These are phyloP conservation scores for Erpetoichthys calabaricus DNA, from an alignment of 2,797 vertebrate genomes.

Conservation along the genomic window DNA sequence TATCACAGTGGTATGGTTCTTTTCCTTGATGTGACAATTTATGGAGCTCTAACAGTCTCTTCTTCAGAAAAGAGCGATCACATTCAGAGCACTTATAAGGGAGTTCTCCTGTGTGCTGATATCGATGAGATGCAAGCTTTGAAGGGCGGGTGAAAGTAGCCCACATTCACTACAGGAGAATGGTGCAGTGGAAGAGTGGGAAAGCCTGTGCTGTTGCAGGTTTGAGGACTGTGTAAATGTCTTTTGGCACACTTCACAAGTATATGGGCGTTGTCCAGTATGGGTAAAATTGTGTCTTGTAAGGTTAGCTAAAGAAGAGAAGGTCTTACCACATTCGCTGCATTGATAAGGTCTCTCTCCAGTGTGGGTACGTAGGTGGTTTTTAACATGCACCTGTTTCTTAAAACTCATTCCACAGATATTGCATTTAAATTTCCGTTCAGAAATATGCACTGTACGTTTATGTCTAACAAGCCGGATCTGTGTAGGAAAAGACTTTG, in stretches of 20 bases:
- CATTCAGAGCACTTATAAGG: conserved; percentile 56
- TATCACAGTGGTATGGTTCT: conserved; percentile 9
- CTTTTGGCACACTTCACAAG: conserved; percentile 68
- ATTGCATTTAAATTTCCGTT: conserved; percentile 66
- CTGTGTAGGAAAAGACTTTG: conserved; percentile 55
- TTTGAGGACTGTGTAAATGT: conserved; percentile 81
- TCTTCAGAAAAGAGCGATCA: conserved; percentile 46
- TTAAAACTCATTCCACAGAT: conserved; percentile 74
- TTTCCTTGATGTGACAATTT: conserved; percentile 19
- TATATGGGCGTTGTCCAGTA: conserved; percentile 68
- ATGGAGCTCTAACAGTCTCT: conserved; percentile 46
- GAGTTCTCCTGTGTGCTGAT: conserved; percentile 46
- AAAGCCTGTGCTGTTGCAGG: conserved; percentile 70
- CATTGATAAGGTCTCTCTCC: conserved; percentile 80
- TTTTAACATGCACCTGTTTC: conserved; percentile 70
- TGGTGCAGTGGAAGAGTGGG: conserved; percentile 43
- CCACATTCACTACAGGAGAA: conserved; percentile 51
- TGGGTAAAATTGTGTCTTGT: conserved; percentile 76
- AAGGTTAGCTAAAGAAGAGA: conserved; percentile 71
- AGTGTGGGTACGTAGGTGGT: conserved; percentile 76
- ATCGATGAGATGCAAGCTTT: conserved; percentile 54
- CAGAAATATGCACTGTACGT: conserved; percentile 48
- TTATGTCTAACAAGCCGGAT: conserved; percentile 63
- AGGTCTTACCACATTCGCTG: conserved; percentile 69
- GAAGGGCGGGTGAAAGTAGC: conserved; percentile 49